These are phyloP conservation scores for Acipenser oxyrinchus DNA, from an alignment of 2,797 vertebrate genomes.

Conservation along the genomic window DNA sequence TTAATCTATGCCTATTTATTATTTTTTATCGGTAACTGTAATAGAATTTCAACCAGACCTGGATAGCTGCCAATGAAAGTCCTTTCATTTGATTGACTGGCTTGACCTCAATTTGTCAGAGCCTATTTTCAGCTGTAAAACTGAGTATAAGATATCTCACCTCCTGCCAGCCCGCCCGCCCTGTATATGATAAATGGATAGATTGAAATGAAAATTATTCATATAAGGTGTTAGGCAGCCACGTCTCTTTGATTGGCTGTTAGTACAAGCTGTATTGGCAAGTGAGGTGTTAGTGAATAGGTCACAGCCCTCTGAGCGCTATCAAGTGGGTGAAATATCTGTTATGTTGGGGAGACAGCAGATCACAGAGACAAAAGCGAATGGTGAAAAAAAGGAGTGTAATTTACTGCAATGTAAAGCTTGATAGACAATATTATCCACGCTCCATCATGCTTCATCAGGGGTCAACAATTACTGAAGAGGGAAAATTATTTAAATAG, in stretches of 20 bases:
- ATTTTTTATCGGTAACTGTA: too few species aligned
- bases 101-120: too few species aligned
- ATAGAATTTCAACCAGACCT: too few species aligned
- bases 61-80: too few species aligned
- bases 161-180: too few species aligned
- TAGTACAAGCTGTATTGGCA: slow-evolving; percentile 32
- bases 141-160: too few species aligned
- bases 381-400: slow-evolving; percentile 15
- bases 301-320: slow-evolving; percentile 16
- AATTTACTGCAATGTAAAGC: slow-evolving; percentile 23
- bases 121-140: too few species aligned
- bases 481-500: slow-evolving; percentile 29
- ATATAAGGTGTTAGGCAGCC: slow-evolving; percentile 26
- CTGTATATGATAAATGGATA: slow-evolving; percentile 44
- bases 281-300: slow-evolving; percentile 39
- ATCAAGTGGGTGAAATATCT: slow-evolving; percentile 17
- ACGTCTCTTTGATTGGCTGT: slow-evolving; percentile 44
- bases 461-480: slow-evolving; percentile 22
- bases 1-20: too few species aligned
- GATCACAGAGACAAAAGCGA: slow-evolving; percentile 26
- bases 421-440: slow-evolving; percentile 27
- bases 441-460: slow-evolving; percentile 12
- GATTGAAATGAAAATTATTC: slow-evolving; percentile 44
- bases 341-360: slow-evolving; percentile 20
- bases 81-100: too few species aligned